A percentile compares a stretch with the other conserved stretches of the same genome.
Conservation (phyloP, 2,113 vertebrate species). For the Callaeas wilsoni region DNA sequence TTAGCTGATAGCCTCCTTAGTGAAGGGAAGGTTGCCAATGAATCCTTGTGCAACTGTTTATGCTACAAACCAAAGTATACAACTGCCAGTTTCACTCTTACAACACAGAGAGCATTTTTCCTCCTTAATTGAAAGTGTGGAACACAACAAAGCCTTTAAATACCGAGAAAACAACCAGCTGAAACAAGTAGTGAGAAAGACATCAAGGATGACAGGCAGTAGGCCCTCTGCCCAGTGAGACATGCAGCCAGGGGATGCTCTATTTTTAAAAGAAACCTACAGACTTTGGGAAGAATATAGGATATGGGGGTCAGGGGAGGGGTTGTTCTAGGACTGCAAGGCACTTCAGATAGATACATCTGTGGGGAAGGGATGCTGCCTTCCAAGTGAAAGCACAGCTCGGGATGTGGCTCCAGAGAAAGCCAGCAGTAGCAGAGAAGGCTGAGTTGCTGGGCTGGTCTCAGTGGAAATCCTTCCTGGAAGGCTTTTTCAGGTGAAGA, state of each 20-base stretch:
- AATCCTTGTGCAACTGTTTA: constrained; percentile 58
- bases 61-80: constrained; percentile 19
- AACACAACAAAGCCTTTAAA: constrained; percentile 35
- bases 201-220: constrained; percentile 38
- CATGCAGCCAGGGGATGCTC: not conserved
- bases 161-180: not conserved
- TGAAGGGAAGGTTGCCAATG: constrained; percentile 40
- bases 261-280: not conserved
- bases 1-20: constrained; percentile 44
- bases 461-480: not conserved
- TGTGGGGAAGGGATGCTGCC: not conserved
- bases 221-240: constrained; percentile 35
- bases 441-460: not conserved
- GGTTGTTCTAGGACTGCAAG: not conserved
- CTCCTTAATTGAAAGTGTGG: constrained; percentile 51
- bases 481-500: not conserved
- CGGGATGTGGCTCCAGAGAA: not conserved
- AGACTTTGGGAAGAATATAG: not conserved
- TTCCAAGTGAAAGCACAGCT: not conserved
- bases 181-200: constrained; percentile 46
- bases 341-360: not conserved
- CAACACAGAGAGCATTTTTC: constrained; percentile 42
- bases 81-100: constrained; percentile 57
- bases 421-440: not conserved
- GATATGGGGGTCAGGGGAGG: not conserved